phyloP scores from a whole-genome alignment of 30 jellyfish, hydroid and myxozoan genomes.

The Mastigias papua region DNA sequence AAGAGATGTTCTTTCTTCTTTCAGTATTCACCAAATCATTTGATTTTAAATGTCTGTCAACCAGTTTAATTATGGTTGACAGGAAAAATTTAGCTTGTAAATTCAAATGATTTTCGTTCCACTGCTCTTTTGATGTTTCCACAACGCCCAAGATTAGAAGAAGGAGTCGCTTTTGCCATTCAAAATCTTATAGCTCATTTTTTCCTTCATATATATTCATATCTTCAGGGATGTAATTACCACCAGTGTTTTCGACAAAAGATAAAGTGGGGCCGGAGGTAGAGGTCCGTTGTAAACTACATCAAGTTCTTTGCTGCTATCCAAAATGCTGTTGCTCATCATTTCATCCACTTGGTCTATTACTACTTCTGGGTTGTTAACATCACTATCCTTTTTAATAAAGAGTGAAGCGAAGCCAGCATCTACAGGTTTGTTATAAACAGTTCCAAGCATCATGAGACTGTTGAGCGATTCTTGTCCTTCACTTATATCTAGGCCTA shows the following conservation, averaged over 20 bases:
- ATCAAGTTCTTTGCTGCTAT: neutral
- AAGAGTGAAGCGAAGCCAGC: conserved; percentile 31
- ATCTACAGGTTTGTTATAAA: conserved; percentile 6
- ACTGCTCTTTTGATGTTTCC: neutral
- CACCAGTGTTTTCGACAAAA: neutral
- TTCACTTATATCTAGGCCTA: conserved; percentile 9
- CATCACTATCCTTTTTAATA: conserved; percentile 2
- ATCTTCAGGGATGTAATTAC: neutral
- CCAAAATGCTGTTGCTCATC: neutral
- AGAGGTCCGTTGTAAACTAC: neutral
- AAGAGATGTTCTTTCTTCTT: neutral
- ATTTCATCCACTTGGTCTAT: neutral
- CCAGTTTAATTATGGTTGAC: neutral
- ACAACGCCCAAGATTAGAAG: neutral
- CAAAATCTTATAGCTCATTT: neutral
- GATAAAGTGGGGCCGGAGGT: neutral
- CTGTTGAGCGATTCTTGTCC: conserved; percentile 29
- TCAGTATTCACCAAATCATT: neutral
- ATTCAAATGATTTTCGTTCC: neutral
- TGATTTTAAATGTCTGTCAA: neutral
- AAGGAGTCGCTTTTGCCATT: neutral
- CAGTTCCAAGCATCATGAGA: conserved; percentile 5
- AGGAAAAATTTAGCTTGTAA: neutral
- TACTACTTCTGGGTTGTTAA: neutral
- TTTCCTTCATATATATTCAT: neutral